Conservation (phyloP, 2,113 vertebrate genomes). For the Eleginops maclovinus region DNA sequence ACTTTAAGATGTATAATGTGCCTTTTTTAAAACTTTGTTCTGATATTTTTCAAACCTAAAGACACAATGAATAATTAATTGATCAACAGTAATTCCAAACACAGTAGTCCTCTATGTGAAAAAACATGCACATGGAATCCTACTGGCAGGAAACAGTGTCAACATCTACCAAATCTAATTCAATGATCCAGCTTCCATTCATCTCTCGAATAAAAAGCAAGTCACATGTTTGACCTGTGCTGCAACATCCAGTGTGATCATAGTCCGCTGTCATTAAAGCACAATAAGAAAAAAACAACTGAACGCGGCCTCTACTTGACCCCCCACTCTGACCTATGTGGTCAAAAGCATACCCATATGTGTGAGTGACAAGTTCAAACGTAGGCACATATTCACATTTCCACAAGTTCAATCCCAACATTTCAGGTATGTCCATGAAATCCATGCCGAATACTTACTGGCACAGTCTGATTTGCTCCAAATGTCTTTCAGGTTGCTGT, state of each 20-base stretch:
- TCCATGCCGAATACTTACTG: conserved; percentile 81
- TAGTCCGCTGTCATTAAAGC: background rate
- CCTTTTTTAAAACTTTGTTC: background rate
- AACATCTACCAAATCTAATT: background rate
- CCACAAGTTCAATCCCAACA: background rate
- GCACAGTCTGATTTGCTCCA: conserved; percentile 88
- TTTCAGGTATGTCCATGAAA: background rate
- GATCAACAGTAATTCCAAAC: background rate
- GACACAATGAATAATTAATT: background rate
- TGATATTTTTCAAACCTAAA: background rate
- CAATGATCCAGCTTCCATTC: background rate
- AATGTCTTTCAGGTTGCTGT: conserved; percentile 81
- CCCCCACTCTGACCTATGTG: conserved; percentile 14
- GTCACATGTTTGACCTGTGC: conserved; percentile 12
- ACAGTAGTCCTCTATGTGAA: background rate
- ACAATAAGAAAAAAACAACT: background rate
- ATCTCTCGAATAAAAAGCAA: background rate
- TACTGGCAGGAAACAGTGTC: background rate
- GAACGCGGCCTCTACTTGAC: conserved; percentile 20
- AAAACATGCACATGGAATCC: background rate
- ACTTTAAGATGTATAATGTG: background rate
- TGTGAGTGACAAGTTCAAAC: background rate
- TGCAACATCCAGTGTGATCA: background rate
- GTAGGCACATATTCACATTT: background rate
- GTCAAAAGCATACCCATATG: conserved; percentile 9